phyloP scores from a whole-genome alignment of 2,797 vertebrate species.

The Euphonia xanthogaster region DNA sequence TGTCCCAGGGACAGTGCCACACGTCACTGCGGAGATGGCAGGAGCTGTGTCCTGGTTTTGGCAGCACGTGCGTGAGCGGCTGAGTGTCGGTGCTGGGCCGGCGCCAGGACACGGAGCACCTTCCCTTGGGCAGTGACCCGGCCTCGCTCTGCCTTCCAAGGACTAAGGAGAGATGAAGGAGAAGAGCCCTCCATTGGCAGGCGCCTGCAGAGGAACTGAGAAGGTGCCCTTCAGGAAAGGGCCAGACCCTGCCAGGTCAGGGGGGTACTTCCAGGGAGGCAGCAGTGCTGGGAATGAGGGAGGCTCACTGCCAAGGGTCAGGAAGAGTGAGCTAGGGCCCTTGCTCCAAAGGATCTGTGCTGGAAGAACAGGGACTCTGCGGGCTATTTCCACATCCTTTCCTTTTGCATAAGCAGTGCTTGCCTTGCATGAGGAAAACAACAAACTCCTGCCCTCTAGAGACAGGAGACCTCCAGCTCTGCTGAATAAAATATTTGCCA shows the following conservation, averaged over 20 bases:
- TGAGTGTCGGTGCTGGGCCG: fast-evolving
- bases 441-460: constrained; percentile 68
- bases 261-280: not conserved
- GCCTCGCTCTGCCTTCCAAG: not conserved
- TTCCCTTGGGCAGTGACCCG: not conserved
- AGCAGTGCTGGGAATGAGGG: not conserved
- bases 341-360: not conserved
- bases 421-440: constrained; percentile 36
- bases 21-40: fast-evolving
- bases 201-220: not conserved
- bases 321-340: not conserved
- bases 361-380: not conserved
- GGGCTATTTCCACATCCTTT: constrained; percentile 25
- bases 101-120: constrained; percentile 20
- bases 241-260: not conserved
- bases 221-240: not conserved
- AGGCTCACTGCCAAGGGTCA: not conserved
- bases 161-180: not conserved
- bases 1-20: not conserved
- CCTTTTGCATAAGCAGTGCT: constrained; percentile 25
- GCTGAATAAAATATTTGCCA: constrained; percentile 68
- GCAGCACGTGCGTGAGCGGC: not conserved
- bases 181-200: not conserved
- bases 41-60: not conserved
- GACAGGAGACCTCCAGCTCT: constrained; percentile 66